Evolutionary conservation across 1,140 invertebrate species (phyloP), one percentile per base, ranked within the genome.

Genomic region (Gryon sp.): DNA sequence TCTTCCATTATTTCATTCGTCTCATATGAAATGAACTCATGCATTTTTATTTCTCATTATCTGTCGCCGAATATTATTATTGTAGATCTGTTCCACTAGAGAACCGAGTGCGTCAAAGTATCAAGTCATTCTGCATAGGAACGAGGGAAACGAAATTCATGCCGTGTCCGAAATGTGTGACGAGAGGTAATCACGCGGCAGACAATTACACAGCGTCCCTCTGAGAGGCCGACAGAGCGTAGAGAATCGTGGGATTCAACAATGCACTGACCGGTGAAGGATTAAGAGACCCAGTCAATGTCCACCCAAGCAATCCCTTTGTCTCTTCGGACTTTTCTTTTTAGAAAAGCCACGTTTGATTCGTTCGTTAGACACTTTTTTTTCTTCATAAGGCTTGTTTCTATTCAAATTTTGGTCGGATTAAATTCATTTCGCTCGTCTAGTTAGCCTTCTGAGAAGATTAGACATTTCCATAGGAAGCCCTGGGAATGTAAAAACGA

Each of bases 401-500:
- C n/a, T n/a, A n/a, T n/a, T n/a, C n/a, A n/a, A n/a, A n/a, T n/a
- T n/a, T n/a, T n/a, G n/a, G n/a, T n/a, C n/a, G n/a, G n/a, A n/a
- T n/a, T n/a, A n/a, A n/a, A n/a, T n/a, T n/a, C n/a, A 22, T 16
- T 38, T 14, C 22, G 6, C 30, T 57, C 38, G 11, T 26, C 20
- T 15, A 11, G 8, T 15, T 36, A 9, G 19, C 28, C 12, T 19
- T 22, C 18, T 36, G 30, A 36, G 30, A 87, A 86, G 84, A 86
- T 65, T 79, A 53, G 77, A 85, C 82, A 83, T 84, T 86, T 86
- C n/a, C 82, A 85, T 84, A 77, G 79, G 83, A 84, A 87, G 82
- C 85, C 83, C n/a, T n/a, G n/a, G n/a, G n/a, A n/a, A n/a, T n/a
- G n/a, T n/a, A n/a, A n/a, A n/a, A n/a, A n/a, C n/a, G n/a, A n/a